Evolutionary conservation across 1,140 invertebrate species (phyloP).

Genomic region (Euglossa dilemma): DNA sequence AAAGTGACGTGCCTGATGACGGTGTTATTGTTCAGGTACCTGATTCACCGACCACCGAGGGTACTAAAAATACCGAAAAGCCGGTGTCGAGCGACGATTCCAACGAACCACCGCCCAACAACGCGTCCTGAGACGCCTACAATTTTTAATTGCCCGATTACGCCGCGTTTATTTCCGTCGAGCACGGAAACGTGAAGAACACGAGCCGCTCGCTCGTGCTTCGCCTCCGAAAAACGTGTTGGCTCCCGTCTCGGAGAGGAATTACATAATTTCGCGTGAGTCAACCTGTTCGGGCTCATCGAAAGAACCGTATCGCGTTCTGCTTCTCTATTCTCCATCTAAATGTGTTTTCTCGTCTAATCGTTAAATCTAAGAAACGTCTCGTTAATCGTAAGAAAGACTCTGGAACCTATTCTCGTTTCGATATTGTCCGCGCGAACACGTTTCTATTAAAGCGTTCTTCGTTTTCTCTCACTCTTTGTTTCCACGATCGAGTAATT

Average conservation of each 20-base stretch:
- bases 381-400: background rate
- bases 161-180: conserved; percentile 36
- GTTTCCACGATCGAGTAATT: background rate
- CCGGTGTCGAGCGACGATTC: background rate
- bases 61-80: conserved; percentile 14
- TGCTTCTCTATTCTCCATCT: background rate
- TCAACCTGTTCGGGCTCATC: background rate
- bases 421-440: background rate
- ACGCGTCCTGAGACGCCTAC: conserved; percentile 16
- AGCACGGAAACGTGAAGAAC: conserved; percentile 4
- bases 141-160: conserved; percentile 15
- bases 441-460: background rate
- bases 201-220: background rate
- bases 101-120: conserved; percentile 12
- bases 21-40: conserved; percentile 31
- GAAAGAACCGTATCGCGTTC: background rate
- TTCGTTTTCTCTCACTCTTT: too few species aligned
- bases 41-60: conserved; percentile 34
- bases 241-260: background rate
- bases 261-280: background rate
- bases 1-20: background rate
- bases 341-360: background rate
- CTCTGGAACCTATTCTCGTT: conserved; percentile 4
- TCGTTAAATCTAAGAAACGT: background rate
- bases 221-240: background rate